Base-by-base conservation (phyloP, 64 coral and sea anemone species). In the Cladopsammia gracilis region DNA sequence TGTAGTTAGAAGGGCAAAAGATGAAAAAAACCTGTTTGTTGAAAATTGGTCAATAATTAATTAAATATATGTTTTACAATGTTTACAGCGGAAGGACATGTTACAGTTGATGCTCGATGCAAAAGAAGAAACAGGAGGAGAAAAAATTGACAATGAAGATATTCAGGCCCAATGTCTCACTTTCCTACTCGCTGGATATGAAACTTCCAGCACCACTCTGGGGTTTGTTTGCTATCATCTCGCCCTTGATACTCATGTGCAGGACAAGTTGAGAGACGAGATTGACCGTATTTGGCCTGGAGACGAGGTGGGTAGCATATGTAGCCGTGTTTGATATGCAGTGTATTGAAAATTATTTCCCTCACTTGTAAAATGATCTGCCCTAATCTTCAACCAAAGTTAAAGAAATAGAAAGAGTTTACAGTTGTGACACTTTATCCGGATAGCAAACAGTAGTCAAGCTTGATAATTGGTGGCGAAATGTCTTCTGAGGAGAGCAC, bases 211-310 rank as follows among this genome's bases (percentile, higher is more conserved):
- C 53, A 89, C 44, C 4, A 71, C 86, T 58, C 76, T 94, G 19
- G 78, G 64, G 8, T 72, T 62, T 71, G 79, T 76, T 10, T 79
- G 67, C 20, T 89, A 94, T 68, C 70, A 73, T 47, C 76, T 94
- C 62, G 77, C 92, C 6, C 11, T 82, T 20, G 67, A 94, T 44
- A 78, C 76, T 16, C 76, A 94, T 71, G 80, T 82, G 24, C 92
- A 94, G 49, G 92, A 94, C 13, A 94, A 85, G 54, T 25, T 89
- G 54, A 89, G 75, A 46, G 92, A 88, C 49, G 92, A 94, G 54
- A 94, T 82, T 53, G 89, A 91, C 62, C 52, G 34, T 43, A 48
- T 88, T 68, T 59, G 80, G 80, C 20, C 61, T 66, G 44, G 61
- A 23, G 62, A 84, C 19, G 80, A 84, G 61, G 80, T 84, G 11